Percentiles rank a stretch among this genome's conserved stretches.
phyloP scores from a whole-genome alignment of 2,113 vertebrate species.

The Pelvicachromis taeniatus region DNA sequence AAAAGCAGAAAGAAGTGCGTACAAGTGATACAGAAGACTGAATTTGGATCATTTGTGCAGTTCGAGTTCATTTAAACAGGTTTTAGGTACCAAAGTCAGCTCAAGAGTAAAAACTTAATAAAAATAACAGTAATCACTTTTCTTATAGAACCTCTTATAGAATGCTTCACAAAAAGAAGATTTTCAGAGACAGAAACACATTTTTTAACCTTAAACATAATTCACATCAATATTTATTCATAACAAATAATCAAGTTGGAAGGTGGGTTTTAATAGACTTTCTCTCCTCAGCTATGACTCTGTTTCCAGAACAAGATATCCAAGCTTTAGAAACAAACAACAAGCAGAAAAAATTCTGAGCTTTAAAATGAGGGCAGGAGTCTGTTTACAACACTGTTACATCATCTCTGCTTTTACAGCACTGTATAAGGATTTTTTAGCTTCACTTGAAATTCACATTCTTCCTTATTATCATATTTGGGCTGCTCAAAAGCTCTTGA shows the following conservation, averaged over 20 bases:
- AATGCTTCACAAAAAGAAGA: background rate
- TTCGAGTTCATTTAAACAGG: background rate
- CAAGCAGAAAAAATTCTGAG: background rate
- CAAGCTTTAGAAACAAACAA: background rate
- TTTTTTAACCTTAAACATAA: background rate
- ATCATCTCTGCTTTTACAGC: background rate
- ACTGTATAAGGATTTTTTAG: background rate
- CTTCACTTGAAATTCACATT: background rate
- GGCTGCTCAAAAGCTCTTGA: background rate
- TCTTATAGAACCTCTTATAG: background rate
- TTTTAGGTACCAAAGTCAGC: background rate
- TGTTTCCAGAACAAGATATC: rapidly evolving
- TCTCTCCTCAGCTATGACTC: background rate
- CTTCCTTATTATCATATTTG: background rate
- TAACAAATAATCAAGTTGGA: background rate
- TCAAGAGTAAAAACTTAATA: background rate
- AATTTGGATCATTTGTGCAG: background rate
- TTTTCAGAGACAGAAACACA: background rate
- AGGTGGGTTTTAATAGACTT: background rate
- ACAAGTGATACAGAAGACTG: background rate
- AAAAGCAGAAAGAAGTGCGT: background rate
- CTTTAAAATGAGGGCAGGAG: background rate
- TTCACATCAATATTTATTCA: background rate
- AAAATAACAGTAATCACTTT: background rate
- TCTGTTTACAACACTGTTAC: background rate